Percentiles rank a stretch among this genome's conserved stretches.
Conservation (phyloP, 2,888 invertebrate genomes). For the Nesidiocoris tenuis region DNA sequence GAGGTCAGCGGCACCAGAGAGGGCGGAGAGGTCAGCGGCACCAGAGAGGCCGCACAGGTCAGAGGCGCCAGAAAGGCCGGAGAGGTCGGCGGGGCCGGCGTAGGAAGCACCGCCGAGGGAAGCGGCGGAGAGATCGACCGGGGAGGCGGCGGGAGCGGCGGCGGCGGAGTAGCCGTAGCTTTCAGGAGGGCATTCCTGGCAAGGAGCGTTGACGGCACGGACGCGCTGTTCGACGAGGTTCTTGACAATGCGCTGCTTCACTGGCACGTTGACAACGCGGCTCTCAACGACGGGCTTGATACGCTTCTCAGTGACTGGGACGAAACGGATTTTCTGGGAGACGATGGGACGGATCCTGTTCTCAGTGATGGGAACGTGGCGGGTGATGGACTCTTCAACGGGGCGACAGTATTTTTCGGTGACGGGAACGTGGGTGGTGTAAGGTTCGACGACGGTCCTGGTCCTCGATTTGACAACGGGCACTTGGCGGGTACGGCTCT, state of each 20-base stretch:
- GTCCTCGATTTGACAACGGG: slow-evolving; percentile 45
- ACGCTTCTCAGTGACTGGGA: slow-evolving; percentile 45
- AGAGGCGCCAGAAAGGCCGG: neutral
- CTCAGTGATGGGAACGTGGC: slow-evolving; percentile 44
- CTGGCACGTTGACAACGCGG: slow-evolving; percentile 41
- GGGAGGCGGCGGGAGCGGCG: neutral
- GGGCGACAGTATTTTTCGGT: slow-evolving; percentile 41
- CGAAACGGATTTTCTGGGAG: slow-evolving; percentile 27
- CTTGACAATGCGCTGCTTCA: slow-evolving; percentile 44
- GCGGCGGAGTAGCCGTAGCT: neutral
- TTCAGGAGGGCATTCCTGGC: slow-evolving; percentile 22
- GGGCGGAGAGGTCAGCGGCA: neutral
- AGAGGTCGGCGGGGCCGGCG: neutral
- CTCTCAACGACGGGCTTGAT: slow-evolving; percentile 41
- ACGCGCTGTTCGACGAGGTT: slow-evolving; percentile 45
- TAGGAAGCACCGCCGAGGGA: neutral
- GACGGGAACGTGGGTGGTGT: slow-evolving; percentile 47
- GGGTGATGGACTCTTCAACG: slow-evolving; percentile 43
- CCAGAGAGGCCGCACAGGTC: neutral
- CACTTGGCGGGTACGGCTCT: slow-evolving; percentile 44
- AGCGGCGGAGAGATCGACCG: neutral
- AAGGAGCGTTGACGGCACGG: slow-evolving; percentile 38
- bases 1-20: neutral
- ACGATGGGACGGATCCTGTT: slow-evolving; percentile 43
- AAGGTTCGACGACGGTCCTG: slow-evolving; percentile 45